Percentiles rank a stretch among this genome's conserved stretches.
These are phyloP conservation scores for Epinephelus coioides DNA, from an alignment of 2,797 vertebrate genomes.

Conservation along the genomic window DNA sequence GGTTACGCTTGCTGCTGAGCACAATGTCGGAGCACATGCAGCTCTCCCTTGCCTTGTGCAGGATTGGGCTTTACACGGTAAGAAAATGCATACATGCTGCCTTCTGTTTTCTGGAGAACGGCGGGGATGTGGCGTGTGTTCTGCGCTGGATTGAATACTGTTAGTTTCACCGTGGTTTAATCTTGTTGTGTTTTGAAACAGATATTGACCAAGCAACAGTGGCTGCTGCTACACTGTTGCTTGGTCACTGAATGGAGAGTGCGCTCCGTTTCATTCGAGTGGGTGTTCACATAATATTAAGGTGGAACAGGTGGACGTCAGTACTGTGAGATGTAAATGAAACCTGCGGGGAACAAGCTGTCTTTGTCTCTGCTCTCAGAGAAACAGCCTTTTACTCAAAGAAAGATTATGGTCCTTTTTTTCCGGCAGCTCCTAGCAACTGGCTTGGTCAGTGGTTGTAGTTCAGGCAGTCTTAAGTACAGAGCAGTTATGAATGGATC, in stretches of 20 bases:
- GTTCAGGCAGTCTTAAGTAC: constrained; percentile 36
- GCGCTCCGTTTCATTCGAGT: constrained; percentile 36
- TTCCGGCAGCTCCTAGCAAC: constrained; percentile 47
- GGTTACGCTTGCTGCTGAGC: constrained; percentile 86
- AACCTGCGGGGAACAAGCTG: constrained; percentile 14
- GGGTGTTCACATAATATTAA: constrained; percentile 53
- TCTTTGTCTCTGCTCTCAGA: neutral
- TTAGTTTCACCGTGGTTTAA: constrained; percentile 35
- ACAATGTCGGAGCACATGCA: constrained; percentile 94
- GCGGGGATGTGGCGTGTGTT: neutral
- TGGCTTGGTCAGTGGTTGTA: constrained; percentile 38
- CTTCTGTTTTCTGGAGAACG: constrained; percentile 1
- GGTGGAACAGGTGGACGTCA: constrained; percentile 52
- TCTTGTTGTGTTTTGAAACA: constrained; percentile 55
- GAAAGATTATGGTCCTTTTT: constrained; percentile 17
- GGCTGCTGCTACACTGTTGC: constrained; percentile 48
- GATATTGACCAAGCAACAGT: constrained; percentile 38
- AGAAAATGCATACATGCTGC: constrained; percentile 63
- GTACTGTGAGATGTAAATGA: constrained; percentile 18
- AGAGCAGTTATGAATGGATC: constrained; percentile 30
- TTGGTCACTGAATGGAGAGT: constrained; percentile 54
- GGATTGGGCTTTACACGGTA: constrained; percentile 95
- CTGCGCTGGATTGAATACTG: constrained; percentile 15
- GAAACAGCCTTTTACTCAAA: constrained; percentile 5
- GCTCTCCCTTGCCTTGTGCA: constrained; percentile 93